Conservation (phyloP, 1,140 invertebrate species). For the Drosophila ananassae region DNA sequence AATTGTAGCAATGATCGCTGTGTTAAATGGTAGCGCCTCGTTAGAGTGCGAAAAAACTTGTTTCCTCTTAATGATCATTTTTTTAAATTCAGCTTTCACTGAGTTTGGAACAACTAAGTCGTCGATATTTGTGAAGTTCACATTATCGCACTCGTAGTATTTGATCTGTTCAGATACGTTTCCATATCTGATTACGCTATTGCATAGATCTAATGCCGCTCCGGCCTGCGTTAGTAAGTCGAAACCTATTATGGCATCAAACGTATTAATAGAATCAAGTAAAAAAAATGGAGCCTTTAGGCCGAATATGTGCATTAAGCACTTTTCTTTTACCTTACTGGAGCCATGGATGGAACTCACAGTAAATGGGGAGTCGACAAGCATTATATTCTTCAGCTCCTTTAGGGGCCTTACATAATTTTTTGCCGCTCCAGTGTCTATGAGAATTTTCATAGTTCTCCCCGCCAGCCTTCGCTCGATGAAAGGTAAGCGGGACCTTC, state of each 20-base stretch:
- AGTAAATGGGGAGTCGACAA: slow-evolving; percentile 12
- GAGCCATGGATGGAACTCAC: slow-evolving; percentile 24
- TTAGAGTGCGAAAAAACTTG: slow-evolving; percentile 2
- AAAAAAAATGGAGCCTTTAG: slow-evolving; percentile 12
- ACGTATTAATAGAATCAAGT: not conserved
- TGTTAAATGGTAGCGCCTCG: not conserved
- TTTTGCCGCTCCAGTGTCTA: slow-evolving; percentile 21
- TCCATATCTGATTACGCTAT: slow-evolving; percentile 9
- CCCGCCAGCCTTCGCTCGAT: slow-evolving; percentile 13
- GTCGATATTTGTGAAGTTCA: slow-evolving; percentile 7
- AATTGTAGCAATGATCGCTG: slow-evolving; percentile 1
- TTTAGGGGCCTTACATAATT: slow-evolving; percentile 22
- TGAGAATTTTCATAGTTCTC: slow-evolving; percentile 20
- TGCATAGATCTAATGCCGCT: not conserved
- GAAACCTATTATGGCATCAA: slow-evolving; percentile 3
- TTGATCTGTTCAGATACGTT: slow-evolving; percentile 4
- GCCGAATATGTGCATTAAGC: slow-evolving; percentile 15
- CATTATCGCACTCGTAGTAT: slow-evolving; percentile 6
- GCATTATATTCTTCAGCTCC: slow-evolving; percentile 20
- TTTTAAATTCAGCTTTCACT: slow-evolving; percentile 5
- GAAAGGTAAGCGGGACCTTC: slow-evolving; percentile 22
- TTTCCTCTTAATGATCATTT: not conserved
- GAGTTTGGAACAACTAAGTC: slow-evolving; percentile 2
- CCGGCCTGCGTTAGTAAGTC: slow-evolving; percentile 1
- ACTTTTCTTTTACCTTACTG: slow-evolving; percentile 13